Evolutionary conservation across 2,888 invertebrate genomes (phyloP), one percentile per base, ranked within the genome.

Genomic region (Aphodius granarius): DNA sequence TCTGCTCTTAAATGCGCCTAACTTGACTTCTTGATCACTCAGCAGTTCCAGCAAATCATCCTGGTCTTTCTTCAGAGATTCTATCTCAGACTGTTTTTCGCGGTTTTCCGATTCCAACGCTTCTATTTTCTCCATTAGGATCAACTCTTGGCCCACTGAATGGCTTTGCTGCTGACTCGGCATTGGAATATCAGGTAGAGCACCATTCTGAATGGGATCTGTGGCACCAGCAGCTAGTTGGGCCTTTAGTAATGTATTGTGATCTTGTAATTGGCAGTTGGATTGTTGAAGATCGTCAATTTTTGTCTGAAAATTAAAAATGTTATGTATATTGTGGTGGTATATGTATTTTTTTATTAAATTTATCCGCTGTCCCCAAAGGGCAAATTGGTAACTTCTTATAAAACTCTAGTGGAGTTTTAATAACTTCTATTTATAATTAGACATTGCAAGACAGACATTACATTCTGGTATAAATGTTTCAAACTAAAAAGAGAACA

Each of bases 1-100:
- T 75, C 85, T 81, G 73, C 83, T 83, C 77, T 86, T 88, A 76
- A 86, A 85, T 73, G 80, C 75, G 79, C 84, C 83, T 78, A 85
- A 79, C 82, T 84, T 86, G 5, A 81, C 74, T 81, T 93, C 98
- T 89, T 98, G 97, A 86, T 98, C 97, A 0, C 96, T 94, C 63
- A 99, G 88, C 76, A 99, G 87, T 83, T 95, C 94, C 75, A 99
- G 87, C 78, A 99, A 87, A 87, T 98, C 97, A 81, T 99, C 98
- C 86, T 98, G 98, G 83, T 99, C 98, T 84, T 93, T 95, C 83
- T 91, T 92, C 78, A 96, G 83, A 79, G 90, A 90, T 64, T 91
- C 91, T 80, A 94, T 84, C 80, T 94, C 92, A 0, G 86, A 82
- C 73, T 85, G 84, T 71, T 87, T 84, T 78, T 86, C 87, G 3